These are phyloP conservation scores for Aricia agestis DNA, from an alignment of 1,140 invertebrate species.

Conservation along the genomic window DNA sequence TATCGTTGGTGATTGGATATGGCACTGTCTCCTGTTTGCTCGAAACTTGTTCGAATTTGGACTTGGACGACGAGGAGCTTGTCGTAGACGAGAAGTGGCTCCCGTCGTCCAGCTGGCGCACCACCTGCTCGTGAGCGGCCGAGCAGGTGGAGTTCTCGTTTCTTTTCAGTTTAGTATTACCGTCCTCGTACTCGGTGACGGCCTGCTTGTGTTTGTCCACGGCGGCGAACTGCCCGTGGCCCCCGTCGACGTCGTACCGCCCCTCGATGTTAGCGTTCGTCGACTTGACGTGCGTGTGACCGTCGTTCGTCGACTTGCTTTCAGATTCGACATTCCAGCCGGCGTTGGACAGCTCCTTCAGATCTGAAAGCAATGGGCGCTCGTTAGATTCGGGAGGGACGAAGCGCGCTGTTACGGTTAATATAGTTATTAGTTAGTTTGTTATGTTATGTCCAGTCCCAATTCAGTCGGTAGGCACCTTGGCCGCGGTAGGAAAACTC, in stretches of 20 bases:
- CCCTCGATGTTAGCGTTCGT: constrained; percentile 72
- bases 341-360: constrained; percentile 65
- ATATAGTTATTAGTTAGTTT: constrained; percentile 66
- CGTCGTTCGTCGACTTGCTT: constrained; percentile 65
- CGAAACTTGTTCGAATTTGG: constrained; percentile 61
- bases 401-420: constrained; percentile 53
- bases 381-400: constrained; percentile 15
- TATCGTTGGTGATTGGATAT: constrained; percentile 40
- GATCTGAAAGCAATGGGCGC: constrained; percentile 50
- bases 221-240: constrained; percentile 77
- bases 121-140: constrained; percentile 78
- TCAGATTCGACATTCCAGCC: constrained; percentile 73
- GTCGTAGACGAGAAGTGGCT: constrained; percentile 66
- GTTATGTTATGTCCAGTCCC: constrained; percentile 46
- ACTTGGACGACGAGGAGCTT: constrained; percentile 66
- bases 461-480: constrained; percentile 51
- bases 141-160: constrained; percentile 77
- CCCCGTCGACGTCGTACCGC: constrained; percentile 78
- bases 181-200: constrained; percentile 79
- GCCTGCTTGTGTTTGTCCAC: constrained; percentile 77
- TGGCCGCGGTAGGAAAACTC: constrained; percentile 76
- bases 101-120: constrained; percentile 73
- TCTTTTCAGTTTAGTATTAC: constrained; percentile 78
- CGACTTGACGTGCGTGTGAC: constrained; percentile 61
- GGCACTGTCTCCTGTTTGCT: constrained; percentile 57